Evolutionary conservation across 2,113 vertebrate species (phyloP).

Genomic region (Rhea pennata): DNA sequence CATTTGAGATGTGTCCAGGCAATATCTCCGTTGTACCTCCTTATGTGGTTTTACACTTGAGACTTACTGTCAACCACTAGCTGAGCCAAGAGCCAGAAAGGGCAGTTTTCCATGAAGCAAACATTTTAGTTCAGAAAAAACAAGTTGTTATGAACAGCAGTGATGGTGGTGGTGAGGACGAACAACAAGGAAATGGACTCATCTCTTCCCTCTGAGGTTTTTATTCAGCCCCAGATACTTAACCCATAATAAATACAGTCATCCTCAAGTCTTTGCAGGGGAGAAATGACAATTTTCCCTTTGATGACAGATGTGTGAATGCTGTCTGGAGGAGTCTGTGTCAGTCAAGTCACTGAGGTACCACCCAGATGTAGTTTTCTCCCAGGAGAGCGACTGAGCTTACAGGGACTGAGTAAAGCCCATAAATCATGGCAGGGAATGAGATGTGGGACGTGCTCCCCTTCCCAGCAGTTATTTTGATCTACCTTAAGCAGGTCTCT

Average conservation of each 20-base stretch:
- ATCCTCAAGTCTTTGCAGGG: conserved; percentile 20
- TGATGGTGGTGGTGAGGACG: neutral
- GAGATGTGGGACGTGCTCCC: rapidly evolving
- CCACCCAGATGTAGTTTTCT: neutral
- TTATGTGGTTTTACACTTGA: neutral
- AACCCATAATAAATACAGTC: conserved; percentile 30
- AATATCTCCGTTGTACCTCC: neutral
- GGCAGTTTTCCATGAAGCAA: neutral
- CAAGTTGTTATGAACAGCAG: neutral
- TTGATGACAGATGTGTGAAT: neutral
- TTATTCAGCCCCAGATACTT: conserved; percentile 37
- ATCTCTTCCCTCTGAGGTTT: conserved; percentile 49
- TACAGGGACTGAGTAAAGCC: neutral
- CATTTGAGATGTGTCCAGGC: neutral
- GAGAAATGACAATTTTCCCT: neutral
- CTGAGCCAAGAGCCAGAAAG: neutral
- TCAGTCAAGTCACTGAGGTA: neutral
- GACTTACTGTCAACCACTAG: neutral
- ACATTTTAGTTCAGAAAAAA: neutral
- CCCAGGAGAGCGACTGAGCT: neutral
- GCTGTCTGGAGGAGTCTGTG: neutral
- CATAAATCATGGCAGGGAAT: neutral
- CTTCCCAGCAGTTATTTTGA: rapidly evolving
- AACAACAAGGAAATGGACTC: neutral
- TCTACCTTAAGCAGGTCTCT: neutral